Conservation (phyloP, 2,113 vertebrate species). For the Acanthisitta chloris region DNA sequence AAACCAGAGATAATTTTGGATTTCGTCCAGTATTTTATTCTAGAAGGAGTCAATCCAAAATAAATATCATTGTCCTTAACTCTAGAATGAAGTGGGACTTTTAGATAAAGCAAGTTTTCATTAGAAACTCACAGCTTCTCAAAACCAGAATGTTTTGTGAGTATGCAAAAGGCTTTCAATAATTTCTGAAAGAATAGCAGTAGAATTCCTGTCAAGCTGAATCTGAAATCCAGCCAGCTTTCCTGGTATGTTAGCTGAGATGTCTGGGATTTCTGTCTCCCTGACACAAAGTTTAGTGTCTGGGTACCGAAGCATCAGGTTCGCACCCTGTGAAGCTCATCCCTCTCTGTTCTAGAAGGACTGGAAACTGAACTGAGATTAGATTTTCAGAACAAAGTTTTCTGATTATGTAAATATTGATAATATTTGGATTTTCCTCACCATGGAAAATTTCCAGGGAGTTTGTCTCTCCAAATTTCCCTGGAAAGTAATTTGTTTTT, state of each 20-base stretch:
- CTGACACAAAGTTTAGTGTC: not conserved
- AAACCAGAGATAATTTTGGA: not conserved
- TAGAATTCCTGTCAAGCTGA: not conserved
- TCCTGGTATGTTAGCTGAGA: not conserved
- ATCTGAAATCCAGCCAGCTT: not conserved
- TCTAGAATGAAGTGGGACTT: not conserved
- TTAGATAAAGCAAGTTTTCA: not conserved
- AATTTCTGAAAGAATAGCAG: not conserved
- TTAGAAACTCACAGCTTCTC: not conserved
- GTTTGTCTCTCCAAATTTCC: not conserved
- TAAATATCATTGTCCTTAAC: not conserved
- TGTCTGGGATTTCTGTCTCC: not conserved
- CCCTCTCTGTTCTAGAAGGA: not conserved
- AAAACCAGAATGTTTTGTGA: not conserved
- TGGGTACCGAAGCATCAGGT: not conserved
- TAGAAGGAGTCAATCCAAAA: not conserved
- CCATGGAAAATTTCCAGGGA: not conserved
- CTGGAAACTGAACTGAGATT: not conserved
- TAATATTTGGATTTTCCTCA: not conserved
- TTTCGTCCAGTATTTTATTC: not conserved
- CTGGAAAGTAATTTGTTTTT: not conserved
- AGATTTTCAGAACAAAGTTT: not conserved
- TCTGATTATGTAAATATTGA: not conserved
- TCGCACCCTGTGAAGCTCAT: not conserved
- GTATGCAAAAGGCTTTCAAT: not conserved